Evolutionary conservation across 2,113 vertebrate species (phyloP).

Genomic region (Apodemus sylvaticus): DNA sequence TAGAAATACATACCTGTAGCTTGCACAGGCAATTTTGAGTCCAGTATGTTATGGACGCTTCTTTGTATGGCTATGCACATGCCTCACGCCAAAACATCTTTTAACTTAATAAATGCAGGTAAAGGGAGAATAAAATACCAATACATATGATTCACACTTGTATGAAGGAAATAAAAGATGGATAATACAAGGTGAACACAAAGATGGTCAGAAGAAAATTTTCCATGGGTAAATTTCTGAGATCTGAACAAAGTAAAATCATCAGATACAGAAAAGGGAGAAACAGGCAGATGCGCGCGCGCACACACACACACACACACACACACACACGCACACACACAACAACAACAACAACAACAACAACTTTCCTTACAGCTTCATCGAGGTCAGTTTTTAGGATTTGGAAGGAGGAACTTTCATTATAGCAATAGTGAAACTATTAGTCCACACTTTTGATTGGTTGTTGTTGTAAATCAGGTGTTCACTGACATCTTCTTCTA

Average conservation of each 20-base stretch:
- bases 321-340: no score
- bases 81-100: not conserved
- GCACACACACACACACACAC: no score
- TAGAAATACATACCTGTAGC: not conserved
- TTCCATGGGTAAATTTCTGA: not conserved
- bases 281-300: not conserved
- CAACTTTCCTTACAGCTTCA: not conserved
- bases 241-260: not conserved
- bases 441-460: not conserved
- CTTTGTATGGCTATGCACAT: not conserved
- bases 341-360: no score
- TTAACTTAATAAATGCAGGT: not conserved
- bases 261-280: not conserved
- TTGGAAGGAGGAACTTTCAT: not conserved
- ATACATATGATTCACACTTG: not conserved
- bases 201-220: not conserved
- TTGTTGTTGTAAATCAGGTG: not conserved
- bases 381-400: accelerated
- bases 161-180: not conserved
- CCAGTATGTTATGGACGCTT: not conserved
- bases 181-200: no score
- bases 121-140: not conserved
- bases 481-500: not conserved
- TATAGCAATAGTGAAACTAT: not conserved
- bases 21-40: not conserved